Evolutionary conservation across 2,113 vertebrate species (phyloP).

Genomic region (Dicerorhinus sumatrensis): DNA sequence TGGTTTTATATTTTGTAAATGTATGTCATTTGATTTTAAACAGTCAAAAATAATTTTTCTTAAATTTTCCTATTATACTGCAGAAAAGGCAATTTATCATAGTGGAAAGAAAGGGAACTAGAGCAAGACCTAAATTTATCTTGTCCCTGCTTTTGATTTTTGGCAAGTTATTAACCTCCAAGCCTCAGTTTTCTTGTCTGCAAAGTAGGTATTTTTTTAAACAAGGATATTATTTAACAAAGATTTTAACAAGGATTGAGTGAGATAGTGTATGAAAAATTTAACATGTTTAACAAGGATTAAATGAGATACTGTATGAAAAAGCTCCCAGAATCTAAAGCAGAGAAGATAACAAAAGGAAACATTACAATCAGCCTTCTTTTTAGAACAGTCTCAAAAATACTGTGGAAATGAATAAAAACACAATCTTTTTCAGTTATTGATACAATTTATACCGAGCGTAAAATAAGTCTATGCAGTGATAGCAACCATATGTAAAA

Average conservation of each 20-base stretch:
- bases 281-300: neutral
- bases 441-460: neutral
- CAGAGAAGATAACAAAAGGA: neutral
- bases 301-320: neutral
- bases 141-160: neutral
- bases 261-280: neutral
- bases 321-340: neutral
- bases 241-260: neutral
- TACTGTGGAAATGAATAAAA: neutral
- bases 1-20: neutral
- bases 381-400: neutral
- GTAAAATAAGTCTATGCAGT: neutral
- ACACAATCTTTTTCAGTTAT: neutral
- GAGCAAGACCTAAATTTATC: neutral
- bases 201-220: neutral
- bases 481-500: neutral
- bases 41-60: neutral
- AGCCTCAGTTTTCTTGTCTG: neutral
- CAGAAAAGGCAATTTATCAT: neutral
- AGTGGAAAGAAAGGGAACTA: neutral
- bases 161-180: neutral
- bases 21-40: neutral
- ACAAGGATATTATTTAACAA: neutral
- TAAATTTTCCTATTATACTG: neutral
- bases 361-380: neutral